Base-by-base conservation (phyloP, 1,140 invertebrate species). In the Pseudomyrmex concolor region DNA sequence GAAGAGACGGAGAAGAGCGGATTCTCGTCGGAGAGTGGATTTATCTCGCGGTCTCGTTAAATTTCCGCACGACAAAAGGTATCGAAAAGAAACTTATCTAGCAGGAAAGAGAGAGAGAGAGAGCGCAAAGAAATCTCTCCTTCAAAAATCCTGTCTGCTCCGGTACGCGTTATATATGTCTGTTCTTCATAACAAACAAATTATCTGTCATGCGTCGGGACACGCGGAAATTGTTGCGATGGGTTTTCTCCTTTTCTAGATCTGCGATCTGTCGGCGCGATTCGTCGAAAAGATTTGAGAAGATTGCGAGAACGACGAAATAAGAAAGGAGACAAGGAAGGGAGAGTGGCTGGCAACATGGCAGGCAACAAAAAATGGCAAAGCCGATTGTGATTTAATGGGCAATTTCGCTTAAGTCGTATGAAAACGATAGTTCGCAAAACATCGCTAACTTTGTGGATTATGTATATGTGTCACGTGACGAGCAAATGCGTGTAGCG, bases 1-100 rank as follows among this genome's bases (percentile, higher is more conserved):
- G 59, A 22, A 19, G 70, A 80, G 3, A 4, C 22, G 13, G 51
- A 48, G 60, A 60, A 57, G 34, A 67, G 76, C 76, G 70, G 82
- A 87, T 87, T 89, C 86, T 87, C 73, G 82, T 57, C 64, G 67
- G 73, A 83, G 84, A 89, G 71, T 62, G 84, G 86, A 89, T 90
- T 86, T 82, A 90, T 90, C 88, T 90, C 89, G 78, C 74, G 86
- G 82, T 87, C 89, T 89, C 88, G 89, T 90, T 89, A 90, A 89
- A 86, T 90, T 59, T 60, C 85, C 73, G 82, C 54, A 68, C 68
- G 84, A 60, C 73, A 59, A 60, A 83, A 67, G 67, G 50, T 63
- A 80, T 78, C 73, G 81, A 85, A 34, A 77, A 54, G 66, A 71
- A 22, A n/a, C 19, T 19, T 19, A 63, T 19, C 43, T 54, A 43